phyloP scores from a whole-genome alignment of 2,797 vertebrate species.

The Sandelia bainsii region DNA sequence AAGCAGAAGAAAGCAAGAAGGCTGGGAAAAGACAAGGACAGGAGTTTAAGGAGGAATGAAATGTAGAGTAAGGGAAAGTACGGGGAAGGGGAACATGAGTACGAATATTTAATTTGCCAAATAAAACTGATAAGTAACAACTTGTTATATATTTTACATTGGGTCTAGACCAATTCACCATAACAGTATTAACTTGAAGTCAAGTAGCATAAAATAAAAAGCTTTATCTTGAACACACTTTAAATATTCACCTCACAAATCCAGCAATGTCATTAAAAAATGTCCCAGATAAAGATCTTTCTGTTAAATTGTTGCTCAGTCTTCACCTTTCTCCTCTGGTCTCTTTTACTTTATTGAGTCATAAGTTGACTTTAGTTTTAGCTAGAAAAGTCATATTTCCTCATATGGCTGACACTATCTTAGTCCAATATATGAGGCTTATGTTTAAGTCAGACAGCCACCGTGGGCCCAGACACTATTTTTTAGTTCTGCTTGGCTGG shows the following conservation, averaged over 20 bases:
- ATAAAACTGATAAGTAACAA: neutral
- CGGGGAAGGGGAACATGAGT: neutral
- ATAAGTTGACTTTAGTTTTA: no score
- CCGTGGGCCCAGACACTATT: conserved; percentile 27
- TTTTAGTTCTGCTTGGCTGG: conserved; percentile 56
- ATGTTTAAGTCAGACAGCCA: conserved; percentile 20
- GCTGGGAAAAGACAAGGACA: conserved; percentile 10
- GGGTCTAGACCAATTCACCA: neutral
- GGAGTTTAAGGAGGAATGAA: conserved; percentile 10
- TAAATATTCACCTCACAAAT: no score
- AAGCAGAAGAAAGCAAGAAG: conserved; percentile 3
- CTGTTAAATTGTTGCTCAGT: no score
- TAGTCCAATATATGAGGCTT: neutral
- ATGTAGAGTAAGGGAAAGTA: neutral
- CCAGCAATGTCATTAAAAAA: no score
- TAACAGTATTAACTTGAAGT: neutral
- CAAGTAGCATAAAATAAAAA: no score
- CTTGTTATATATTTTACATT: neutral
- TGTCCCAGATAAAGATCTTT: no score
- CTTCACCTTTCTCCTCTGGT: no score
- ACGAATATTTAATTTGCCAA: neutral
- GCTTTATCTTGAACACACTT: no score
- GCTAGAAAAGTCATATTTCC: neutral
- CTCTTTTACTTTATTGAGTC: no score
- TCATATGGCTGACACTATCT: neutral